phyloP scores from a whole-genome alignment of 2,888 invertebrate genomes.

The Cerastis rubricosa region DNA sequence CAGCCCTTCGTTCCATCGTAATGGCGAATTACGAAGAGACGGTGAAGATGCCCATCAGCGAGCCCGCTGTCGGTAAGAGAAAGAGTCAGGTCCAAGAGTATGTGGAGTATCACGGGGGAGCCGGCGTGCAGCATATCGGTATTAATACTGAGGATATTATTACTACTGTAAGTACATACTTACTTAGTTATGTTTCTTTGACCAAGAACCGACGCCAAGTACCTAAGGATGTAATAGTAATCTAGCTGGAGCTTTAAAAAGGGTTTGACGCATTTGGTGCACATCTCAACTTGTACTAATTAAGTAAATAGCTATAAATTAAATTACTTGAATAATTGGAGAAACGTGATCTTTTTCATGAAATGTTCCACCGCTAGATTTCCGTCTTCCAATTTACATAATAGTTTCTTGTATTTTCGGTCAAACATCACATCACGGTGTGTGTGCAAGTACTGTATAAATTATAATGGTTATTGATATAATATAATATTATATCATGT shows the following conservation, averaged over 20 bases:
- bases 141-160: constrained; percentile 98
- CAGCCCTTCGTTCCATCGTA: constrained; percentile 99
- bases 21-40: constrained; percentile 99
- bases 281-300: too few relatives aligned
- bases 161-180: constrained; percentile 92
- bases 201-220: not conserved
- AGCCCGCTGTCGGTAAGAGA: constrained; percentile 98
- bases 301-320: too few relatives aligned
- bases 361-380: too few relatives aligned
- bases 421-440: too few relatives aligned
- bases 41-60: constrained; percentile 99
- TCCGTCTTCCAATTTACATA: too few relatives aligned
- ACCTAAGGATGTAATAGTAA: not conserved
- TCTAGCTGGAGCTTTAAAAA: not conserved
- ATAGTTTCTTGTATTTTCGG: too few relatives aligned
- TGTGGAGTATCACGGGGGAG: constrained; percentile 99
- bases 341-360: too few relatives aligned
- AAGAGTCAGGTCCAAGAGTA: constrained; percentile 99
- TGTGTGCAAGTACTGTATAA: too few relatives aligned
- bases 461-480: too few relatives aligned
- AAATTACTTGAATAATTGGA: too few relatives aligned
- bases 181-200: not conserved
- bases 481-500: too few relatives aligned
- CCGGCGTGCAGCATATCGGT: constrained; percentile 99
- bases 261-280: too few relatives aligned